Evolutionary conservation across 2,797 vertebrate species (phyloP), one percentile per base, ranked within the genome.

Genomic region (Phoxinus dragarum): DNA sequence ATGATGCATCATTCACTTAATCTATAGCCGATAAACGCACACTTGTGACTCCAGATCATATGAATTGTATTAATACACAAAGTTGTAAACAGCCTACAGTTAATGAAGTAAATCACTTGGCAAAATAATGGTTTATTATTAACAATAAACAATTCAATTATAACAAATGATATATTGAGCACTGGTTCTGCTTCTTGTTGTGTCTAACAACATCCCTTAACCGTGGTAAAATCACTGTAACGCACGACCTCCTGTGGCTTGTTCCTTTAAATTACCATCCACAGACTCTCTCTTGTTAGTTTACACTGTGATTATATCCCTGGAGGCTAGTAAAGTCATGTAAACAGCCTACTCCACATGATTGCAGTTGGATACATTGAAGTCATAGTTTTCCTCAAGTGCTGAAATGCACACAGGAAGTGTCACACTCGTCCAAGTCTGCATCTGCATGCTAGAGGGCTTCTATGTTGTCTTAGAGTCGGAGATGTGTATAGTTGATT

Each of bases 301-400:
- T 86, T 81, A 76, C 27, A 52, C 36, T 56, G 36, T 31, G 59
- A 81, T 76, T 86, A 66, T 47, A 52, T 86, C 69, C 84, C 84
- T 81, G 54, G 59, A 80, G 84, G 84, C 80, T 44, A 59, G 71
- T 68, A 64, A 81, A 86, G 38, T 59, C 54, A 86, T 80, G 73
- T 73, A 86, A 86, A 86, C 80, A 76, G 61, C 40, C 40, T 47
- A 81, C 78, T 81, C 47, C 64, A 81, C 80, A 86, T 86, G 84
- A 86, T 81, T 81, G 64, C 36, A 31, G 61, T 73, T 81, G 84
- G 79, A 86, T 67, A 86, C 84, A 81, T 81, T 86, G 80, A 75
- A 81, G 56, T 73, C 78, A 52, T 72, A 80, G 77, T 85, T 72
- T 44, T 80, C 79, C n/a, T 40, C n/a, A 74, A 79, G 68, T 19